Evolutionary conservation across 2,888 invertebrate species (phyloP), one percentile per base, ranked within the genome.

Genomic region (Drosophila mimica): DNA sequence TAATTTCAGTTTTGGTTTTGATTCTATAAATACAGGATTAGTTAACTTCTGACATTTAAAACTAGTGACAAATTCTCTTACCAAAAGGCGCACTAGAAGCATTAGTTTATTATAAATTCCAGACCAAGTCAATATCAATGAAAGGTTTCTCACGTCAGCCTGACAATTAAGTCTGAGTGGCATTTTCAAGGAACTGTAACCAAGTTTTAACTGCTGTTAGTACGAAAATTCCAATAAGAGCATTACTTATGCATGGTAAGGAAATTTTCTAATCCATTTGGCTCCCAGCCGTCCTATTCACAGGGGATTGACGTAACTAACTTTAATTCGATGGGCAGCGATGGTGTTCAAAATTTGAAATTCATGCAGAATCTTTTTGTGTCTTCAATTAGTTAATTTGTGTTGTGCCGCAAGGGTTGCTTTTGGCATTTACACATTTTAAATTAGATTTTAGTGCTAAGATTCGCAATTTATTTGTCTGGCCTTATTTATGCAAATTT

Each of bases 201-300:
- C 52, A 74, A 57, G 49, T 66, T 74, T 60, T 31, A 49, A 43
- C 31, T 60, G 28, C 59, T 31, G 63, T 34, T 46, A 9, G 53
- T 40, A 49, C 48, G 53, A 63, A 77, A 46, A 82, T 80, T 84
- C 71, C 70, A 76, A 82, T 70, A 64, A 54, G 63, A 43, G 34
- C 67, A 84, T 84, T 70, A 84, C 74, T 89, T 87, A 80, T 84
- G 80, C 82, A 83, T 77, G 48, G 59, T 61, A 43, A 54, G 57
- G 53, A 54, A 38, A 48, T 38, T 61, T 33, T 64, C 33, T 40
- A 30, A 30, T 31, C 5, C 11, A 17, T 40, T 31, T 11, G 40
- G 25, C 58, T 59, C 38, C 33, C 40, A 25, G 48, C 15, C 28
- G 43, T 13, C n/a, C 20, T 52, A 67, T 70, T 75, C 80, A 33